These are phyloP conservation scores for Coenonympha arcania DNA, from an alignment of 2,888 invertebrate species.

Conservation along the genomic window DNA sequence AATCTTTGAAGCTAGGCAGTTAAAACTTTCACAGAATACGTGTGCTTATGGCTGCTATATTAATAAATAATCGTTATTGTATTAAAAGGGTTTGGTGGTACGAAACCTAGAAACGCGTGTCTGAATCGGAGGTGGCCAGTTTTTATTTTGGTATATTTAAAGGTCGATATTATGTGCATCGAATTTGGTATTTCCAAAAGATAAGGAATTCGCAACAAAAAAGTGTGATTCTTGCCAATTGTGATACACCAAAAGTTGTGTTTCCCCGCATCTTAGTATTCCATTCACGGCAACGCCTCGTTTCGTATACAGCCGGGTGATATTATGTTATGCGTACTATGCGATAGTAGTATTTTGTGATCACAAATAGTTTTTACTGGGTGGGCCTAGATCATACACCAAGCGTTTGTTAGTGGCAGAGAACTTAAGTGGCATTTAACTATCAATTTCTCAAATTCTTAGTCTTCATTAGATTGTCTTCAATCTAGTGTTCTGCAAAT, in stretches of 20 bases:
- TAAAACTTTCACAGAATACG: no score
- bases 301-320: conserved; percentile 38
- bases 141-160: background rate
- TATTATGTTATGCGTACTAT: conserved; percentile 14
- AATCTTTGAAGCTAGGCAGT: no score
- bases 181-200: conserved; percentile 18
- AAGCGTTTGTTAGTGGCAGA: no score
- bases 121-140: no score
- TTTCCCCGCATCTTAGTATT: conserved; percentile 61
- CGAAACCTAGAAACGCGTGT: no score
- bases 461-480: no score
- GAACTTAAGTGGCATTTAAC: no score
- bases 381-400: background rate
- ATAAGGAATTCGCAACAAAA: conserved; percentile 24
- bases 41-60: no score
- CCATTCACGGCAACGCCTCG: conserved; percentile 36
- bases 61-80: no score
- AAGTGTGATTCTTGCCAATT: conserved; percentile 41
- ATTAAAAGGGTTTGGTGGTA: no score
- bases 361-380: background rate
- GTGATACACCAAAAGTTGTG: conserved; percentile 42
- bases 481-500: no score
- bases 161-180: background rate
- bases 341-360: background rate
- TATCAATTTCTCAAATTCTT: no score